Conservation (phyloP, 2,888 invertebrate genomes). For the Bhutanitis thaidina region DNA sequence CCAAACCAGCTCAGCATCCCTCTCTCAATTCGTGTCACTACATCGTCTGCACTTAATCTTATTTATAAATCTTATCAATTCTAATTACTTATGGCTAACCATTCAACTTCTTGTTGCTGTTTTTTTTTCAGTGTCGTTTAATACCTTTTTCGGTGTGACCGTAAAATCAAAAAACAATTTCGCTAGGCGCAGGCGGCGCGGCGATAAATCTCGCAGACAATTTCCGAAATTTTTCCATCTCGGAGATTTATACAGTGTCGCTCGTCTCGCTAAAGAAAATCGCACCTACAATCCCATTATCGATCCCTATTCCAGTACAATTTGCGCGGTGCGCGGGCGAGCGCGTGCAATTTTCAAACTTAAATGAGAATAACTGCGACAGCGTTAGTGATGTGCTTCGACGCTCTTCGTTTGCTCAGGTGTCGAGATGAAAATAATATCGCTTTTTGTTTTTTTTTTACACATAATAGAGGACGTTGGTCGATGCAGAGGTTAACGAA, state of each 20-base stretch:
- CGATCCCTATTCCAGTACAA: slow-evolving; percentile 75
- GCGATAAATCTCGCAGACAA: slow-evolving; percentile 67
- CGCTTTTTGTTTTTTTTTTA: too few relatives aligned
- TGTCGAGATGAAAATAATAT: background rate
- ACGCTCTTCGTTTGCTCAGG: background rate
- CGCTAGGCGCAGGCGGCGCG: slow-evolving; percentile 42
- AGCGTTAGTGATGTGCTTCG: slow-evolving; percentile 24
- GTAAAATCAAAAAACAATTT: slow-evolving; percentile 64
- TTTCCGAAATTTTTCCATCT: slow-evolving; percentile 76
- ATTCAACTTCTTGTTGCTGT: background rate
- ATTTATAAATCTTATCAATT: too few relatives aligned
- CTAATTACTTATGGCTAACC: too few relatives aligned
- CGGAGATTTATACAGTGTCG: slow-evolving; percentile 64
- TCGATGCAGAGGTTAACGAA: too few relatives aligned
- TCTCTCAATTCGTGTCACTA: too few relatives aligned
- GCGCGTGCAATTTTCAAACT: slow-evolving; percentile 72
- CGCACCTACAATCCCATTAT: slow-evolving; percentile 75
- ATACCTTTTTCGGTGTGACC: slow-evolving; percentile 35
- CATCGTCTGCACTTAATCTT: too few relatives aligned
- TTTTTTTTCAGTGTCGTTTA: slow-evolving; percentile 9
- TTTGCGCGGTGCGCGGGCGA: slow-evolving; percentile 66
- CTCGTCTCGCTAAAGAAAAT: slow-evolving; percentile 68
- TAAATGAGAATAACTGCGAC: slow-evolving; percentile 75
- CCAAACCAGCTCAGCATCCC: too few relatives aligned
- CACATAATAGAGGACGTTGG: too few relatives aligned